These are phyloP conservation scores for Thereva unica DNA, from an alignment of 2,888 invertebrate species.

Conservation along the genomic window DNA sequence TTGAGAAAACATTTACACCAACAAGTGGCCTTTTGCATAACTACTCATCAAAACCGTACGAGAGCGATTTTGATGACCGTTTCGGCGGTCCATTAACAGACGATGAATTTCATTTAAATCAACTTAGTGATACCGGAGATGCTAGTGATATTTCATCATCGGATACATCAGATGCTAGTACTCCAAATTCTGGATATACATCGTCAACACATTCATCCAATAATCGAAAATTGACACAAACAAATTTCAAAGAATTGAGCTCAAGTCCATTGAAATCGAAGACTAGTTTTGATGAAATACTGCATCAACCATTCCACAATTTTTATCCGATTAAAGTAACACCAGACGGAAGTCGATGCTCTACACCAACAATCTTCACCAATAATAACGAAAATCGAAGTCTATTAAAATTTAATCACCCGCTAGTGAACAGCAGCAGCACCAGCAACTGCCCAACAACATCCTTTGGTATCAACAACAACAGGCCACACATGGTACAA, in stretches of 20 bases:
- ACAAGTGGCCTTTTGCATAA: neutral
- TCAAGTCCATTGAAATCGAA: too few relatives aligned
- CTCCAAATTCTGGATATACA: neutral
- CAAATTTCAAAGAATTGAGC: neutral
- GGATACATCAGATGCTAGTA: neutral
- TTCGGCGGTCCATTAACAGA: conserved; percentile 11
- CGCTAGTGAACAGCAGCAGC: too few relatives aligned
- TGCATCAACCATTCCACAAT: too few relatives aligned
- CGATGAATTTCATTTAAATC: conserved; percentile 14
- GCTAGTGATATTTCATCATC: conserved; percentile 32
- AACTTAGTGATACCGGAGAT: conserved; percentile 33
- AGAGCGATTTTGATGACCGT: conserved; percentile 23
- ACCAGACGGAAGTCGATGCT: too few relatives aligned
- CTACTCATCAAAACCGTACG: neutral
- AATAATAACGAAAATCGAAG: too few relatives aligned
- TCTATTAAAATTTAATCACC: too few relatives aligned
- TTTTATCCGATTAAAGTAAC: too few relatives aligned
- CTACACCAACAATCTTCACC: too few relatives aligned
- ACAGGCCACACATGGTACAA: too few relatives aligned
- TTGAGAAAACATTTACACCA: neutral
- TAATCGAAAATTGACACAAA: conserved; percentile 15
- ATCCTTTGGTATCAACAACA: too few relatives aligned
- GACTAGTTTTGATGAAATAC: too few relatives aligned
- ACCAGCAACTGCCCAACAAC: too few relatives aligned
- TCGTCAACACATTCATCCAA: conserved; percentile 19